A percentile compares a stretch with the other conserved stretches of the same genome.
phyloP scores from a whole-genome alignment of 2,113 vertebrate species.

The Esox niger region DNA sequence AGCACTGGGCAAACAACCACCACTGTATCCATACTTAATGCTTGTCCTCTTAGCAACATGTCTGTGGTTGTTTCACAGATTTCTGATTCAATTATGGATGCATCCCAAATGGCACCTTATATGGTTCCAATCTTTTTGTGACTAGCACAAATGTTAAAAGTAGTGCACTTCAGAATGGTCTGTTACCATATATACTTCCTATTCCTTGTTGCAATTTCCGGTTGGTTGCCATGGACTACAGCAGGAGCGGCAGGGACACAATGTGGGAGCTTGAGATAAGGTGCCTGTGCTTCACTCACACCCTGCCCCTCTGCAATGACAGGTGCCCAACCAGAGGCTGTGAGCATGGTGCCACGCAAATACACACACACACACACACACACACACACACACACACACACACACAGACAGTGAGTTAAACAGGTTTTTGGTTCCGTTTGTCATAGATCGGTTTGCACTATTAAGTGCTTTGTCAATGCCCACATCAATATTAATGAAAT shows the following conservation, averaged over 20 bases:
- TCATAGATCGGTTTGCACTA: no score
- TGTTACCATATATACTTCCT: conserved; percentile 17
- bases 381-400: not conserved
- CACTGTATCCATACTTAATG: no score
- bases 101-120: no score
- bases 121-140: no score
- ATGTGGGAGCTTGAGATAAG: conserved; percentile 9
- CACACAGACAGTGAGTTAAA: not conserved
- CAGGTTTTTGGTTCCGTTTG: not conserved
- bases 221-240: conserved; percentile 2
- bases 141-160: no score
- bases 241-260: not conserved
- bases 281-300: conserved; percentile 7
- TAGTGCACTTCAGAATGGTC: no score
- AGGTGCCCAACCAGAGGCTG: not conserved
- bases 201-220: conserved; percentile 15
- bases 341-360: not conserved
- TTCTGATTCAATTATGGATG: no score
- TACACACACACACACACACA: no score
- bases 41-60: no score
- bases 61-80: no score
- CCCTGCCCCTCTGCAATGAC: not conserved
- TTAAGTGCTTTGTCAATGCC: not conserved
- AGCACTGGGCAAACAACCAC: no score
- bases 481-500: not conserved